Percentiles rank a stretch among this genome's conserved stretches.
phyloP scores from a whole-genome alignment of 2,888 invertebrate species.

The Dendrolimus pini region DNA sequence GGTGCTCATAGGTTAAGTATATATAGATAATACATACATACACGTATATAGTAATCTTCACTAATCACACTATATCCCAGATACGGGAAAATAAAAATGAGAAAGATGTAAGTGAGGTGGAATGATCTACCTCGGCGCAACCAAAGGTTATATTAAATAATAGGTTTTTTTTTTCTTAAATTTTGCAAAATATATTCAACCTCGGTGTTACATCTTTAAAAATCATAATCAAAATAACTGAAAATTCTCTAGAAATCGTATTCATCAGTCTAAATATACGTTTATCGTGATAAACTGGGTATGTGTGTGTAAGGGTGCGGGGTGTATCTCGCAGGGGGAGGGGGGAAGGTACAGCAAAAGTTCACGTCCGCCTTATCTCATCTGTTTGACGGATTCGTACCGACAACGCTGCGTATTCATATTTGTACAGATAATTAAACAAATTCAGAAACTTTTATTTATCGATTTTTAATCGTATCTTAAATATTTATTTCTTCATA shows the following conservation, averaged over 20 bases:
- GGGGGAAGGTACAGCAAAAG: slow-evolving; percentile 57
- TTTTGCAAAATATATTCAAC: too few relatives aligned
- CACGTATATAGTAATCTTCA: not conserved
- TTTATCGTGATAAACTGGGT: slow-evolving; percentile 8
- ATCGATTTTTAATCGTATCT: too few relatives aligned
- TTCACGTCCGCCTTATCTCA: slow-evolving; percentile 68
- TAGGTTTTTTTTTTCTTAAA: too few relatives aligned
- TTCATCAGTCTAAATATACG: not conserved
- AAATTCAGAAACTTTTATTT: slow-evolving; percentile 24
- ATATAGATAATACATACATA: too few relatives aligned
- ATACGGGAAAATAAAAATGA: too few relatives aligned
- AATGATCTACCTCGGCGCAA: too few relatives aligned
- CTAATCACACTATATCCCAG: too few relatives aligned
- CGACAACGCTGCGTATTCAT: slow-evolving; percentile 68
- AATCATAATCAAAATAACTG: not conserved
- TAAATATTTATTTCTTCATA: too few relatives aligned
- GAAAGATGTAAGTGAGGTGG: too few relatives aligned
- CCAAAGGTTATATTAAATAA: too few relatives aligned
- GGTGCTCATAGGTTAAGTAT: not conserved
- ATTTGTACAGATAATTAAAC: slow-evolving; percentile 44
- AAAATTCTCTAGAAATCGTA: not conserved
- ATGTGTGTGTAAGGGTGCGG: slow-evolving; percentile 14
- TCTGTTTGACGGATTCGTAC: slow-evolving; percentile 72
- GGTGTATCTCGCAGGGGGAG: slow-evolving; percentile 8
- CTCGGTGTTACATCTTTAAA: too few relatives aligned